Evolutionary conservation across 1,140 invertebrate genomes (phyloP).

Genomic region (Zaprionus davidi): DNA sequence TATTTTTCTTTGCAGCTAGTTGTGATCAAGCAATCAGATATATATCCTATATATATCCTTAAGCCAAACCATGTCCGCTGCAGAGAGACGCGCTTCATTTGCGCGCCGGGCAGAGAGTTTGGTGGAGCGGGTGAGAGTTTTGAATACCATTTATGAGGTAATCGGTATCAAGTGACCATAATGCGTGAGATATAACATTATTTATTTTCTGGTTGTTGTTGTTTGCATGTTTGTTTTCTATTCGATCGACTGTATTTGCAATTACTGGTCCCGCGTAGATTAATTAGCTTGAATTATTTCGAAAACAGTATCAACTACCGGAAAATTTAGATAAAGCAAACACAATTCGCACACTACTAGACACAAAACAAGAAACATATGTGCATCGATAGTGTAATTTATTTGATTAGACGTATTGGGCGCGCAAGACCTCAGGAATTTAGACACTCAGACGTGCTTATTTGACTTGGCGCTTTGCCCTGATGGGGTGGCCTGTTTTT

Average conservation of each 20-base stretch:
- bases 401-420: slow-evolving; percentile 51
- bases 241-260: slow-evolving; percentile 52
- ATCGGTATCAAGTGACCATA: slow-evolving; percentile 82
- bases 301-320: slow-evolving; percentile 14
- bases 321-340: slow-evolving; percentile 19
- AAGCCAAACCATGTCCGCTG: slow-evolving; percentile 56
- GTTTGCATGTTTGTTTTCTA: slow-evolving; percentile 34
- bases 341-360: not conserved
- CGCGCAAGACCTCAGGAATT: slow-evolving; percentile 33
- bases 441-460: slow-evolving; percentile 35
- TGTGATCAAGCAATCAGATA: not conserved
- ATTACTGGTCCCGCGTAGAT: slow-evolving; percentile 13
- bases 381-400: slow-evolving; percentile 43
- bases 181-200: slow-evolving; percentile 76
- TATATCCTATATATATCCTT: slow-evolving; percentile 6
- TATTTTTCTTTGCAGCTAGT: slow-evolving; percentile 39
- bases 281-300: slow-evolving; percentile 43
- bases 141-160: slow-evolving; percentile 84
- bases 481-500: slow-evolving; percentile 38
- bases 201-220: slow-evolving; percentile 43
- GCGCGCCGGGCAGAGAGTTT: slow-evolving; percentile 82
- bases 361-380: slow-evolving; percentile 7
- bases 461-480: slow-evolving; percentile 55
- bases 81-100: slow-evolving; percentile 77
- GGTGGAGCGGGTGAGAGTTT: slow-evolving; percentile 84